phyloP scores from a whole-genome alignment of 1,140 invertebrate species.

The Nasonia longicornis region DNA sequence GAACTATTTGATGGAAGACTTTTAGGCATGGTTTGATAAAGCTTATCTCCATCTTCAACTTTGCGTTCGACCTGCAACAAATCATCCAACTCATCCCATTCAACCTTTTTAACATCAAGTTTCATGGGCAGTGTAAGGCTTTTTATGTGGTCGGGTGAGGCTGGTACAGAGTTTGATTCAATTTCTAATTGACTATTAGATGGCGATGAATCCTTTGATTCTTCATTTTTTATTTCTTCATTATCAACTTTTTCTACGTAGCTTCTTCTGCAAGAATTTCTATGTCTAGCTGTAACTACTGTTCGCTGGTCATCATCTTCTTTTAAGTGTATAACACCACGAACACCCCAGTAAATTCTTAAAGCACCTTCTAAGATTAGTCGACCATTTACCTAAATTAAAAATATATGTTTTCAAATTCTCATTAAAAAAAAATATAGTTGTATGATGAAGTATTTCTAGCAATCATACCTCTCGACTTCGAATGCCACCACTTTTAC shows the following conservation, averaged over 20 bases:
- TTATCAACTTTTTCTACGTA: slow-evolving; percentile 54
- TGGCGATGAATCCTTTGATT: slow-evolving; percentile 51
- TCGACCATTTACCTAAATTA: slow-evolving; percentile 77
- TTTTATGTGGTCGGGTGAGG: slow-evolving; percentile 71
- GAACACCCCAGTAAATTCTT: slow-evolving; percentile 87
- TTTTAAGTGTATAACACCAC: slow-evolving; percentile 86
- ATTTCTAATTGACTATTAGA: slow-evolving; percentile 54
- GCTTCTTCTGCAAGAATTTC: slow-evolving; percentile 75
- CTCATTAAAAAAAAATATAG: neutral
- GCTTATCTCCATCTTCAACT: slow-evolving; percentile 74
- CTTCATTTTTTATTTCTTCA: slow-evolving; percentile 56
- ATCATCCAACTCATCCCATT: slow-evolving; percentile 81
- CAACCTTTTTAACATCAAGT: slow-evolving; percentile 74
- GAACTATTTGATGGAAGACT: slow-evolving; percentile 72
- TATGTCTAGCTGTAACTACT: slow-evolving; percentile 77
- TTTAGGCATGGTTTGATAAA: slow-evolving; percentile 81
- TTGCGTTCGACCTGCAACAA: slow-evolving; percentile 74
- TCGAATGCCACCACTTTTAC: slow-evolving; percentile 80
- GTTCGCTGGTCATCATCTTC: slow-evolving; percentile 88
- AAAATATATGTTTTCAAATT: slow-evolving; percentile 18
- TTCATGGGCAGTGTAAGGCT: slow-evolving; percentile 77
- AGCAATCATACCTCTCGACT: slow-evolving; percentile 74
- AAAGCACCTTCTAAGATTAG: slow-evolving; percentile 84
- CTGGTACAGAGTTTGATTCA: slow-evolving; percentile 60
- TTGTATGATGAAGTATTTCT: neutral